phyloP scores from a whole-genome alignment of 2,888 invertebrate species.

The Calameuta pallipes region DNA sequence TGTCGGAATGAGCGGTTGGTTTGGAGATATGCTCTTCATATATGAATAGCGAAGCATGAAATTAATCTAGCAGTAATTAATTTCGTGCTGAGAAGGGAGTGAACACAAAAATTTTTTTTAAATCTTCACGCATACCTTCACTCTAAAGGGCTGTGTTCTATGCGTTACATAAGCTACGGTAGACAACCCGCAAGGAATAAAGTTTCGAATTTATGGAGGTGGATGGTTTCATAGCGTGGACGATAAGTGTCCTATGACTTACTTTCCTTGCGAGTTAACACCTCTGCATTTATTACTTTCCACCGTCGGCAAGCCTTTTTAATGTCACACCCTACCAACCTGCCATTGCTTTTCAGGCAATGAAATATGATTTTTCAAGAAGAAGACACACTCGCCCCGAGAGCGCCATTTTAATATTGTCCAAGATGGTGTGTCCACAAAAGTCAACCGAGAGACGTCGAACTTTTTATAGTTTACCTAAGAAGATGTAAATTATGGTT shows the following conservation, averaged over 20 bases:
- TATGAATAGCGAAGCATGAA: conserved; percentile 12
- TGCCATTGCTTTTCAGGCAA: background rate
- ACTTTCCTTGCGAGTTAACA: background rate
- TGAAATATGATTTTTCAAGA: background rate
- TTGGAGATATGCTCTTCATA: conserved; percentile 4
- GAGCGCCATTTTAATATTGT: background rate
- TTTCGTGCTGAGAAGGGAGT: conserved; percentile 5
- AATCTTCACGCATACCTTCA: background rate
- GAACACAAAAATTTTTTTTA: background rate
- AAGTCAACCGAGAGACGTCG: conserved; percentile 1
- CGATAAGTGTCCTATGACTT: background rate
- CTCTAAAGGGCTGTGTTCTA: background rate
- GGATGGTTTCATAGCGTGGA: background rate
- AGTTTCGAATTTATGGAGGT: background rate
- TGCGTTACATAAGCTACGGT: background rate
- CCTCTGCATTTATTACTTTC: background rate
- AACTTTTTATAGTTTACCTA: conserved; percentile 23
- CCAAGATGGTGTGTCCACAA: background rate
- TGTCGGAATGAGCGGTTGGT: conserved; percentile 13
- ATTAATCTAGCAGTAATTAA: conserved; percentile 20
- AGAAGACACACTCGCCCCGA: background rate
- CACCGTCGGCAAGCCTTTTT: background rate
- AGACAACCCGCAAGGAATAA: background rate
- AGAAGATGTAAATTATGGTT: conserved; percentile 49
- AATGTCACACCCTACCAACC: background rate